Base-by-base conservation (phyloP, 2,888 invertebrate species). In the Mythimna pallens region DNA sequence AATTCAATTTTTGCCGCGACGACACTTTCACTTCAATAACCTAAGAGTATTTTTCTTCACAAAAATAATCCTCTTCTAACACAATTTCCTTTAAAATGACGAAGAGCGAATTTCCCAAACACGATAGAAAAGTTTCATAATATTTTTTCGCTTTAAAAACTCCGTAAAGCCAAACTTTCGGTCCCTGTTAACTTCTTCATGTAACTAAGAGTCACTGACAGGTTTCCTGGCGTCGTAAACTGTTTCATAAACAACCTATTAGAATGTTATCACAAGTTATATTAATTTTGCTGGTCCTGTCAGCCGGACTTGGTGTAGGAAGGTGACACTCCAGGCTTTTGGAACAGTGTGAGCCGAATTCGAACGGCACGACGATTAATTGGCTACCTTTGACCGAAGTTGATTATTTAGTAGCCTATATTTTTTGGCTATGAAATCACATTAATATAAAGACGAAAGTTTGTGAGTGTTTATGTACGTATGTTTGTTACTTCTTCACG, bases 191-290 rank as follows among this genome's bases (percentile, higher is more conserved):
- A 78, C 66, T 82, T 79, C 9, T 63, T 40, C 36, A 40, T 65
- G 50, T 63, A 34, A 20, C 43, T 82, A 63, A 82, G 63, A 82
- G 14, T 81, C 43, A 54, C 14, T 59, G 70, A 62, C 75, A 64
- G 70, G 65, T 62, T 71, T 57, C 30, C 66, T n/a, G 63, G n/a
- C 71, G 22, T 64, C 54, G 59, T 47, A 72, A 71, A 82, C 61
- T 55, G 73, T 61, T 77, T 34, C 43, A 52, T 66, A 54, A 80
- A 81, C 62, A 70, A 73, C 65, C 36, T 58, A 73, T 81, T 76
- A 74, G 55, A 79, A 81, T 71, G 76, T 84, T 76, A 81, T 84
- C 73, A 73, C 40, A 84, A 86, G 69, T 86, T 86, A 57, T 78
- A 86, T 86, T 86, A 78, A 84, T 81, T 83, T 78, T 40, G 55